These are phyloP conservation scores for Chromoteleia sp. DNA, from an alignment of 2,888 invertebrate genomes.

Conservation along the genomic window DNA sequence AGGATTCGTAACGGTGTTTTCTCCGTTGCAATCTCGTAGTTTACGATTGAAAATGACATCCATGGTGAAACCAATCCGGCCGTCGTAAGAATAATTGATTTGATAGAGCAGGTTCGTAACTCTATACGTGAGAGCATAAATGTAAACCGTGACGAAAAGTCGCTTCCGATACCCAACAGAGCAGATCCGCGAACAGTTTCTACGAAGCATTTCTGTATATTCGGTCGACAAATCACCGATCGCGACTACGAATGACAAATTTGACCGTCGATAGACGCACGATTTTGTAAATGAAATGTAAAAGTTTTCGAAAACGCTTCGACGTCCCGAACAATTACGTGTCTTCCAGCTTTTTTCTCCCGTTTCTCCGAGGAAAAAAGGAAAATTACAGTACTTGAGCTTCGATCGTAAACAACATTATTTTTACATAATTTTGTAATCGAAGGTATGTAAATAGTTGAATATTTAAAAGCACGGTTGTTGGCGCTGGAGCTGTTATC, in stretches of 20 bases:
- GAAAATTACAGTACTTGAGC: slow-evolving; percentile 1
- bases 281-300: too few species aligned
- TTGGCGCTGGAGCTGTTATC: slow-evolving; percentile 30
- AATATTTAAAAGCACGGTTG: slow-evolving; percentile 23
- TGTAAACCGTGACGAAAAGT: slow-evolving; percentile 46
- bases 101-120: slow-evolving; percentile 29
- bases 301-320: too few species aligned
- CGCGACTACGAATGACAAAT: neutral
- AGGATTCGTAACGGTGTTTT: slow-evolving; percentile 56
- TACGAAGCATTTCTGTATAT: slow-evolving; percentile 6
- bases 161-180: slow-evolving; percentile 17
- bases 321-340: too few species aligned
- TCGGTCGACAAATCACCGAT: neutral
- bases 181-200: neutral
- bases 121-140: slow-evolving; percentile 23
- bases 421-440: slow-evolving; percentile 34
- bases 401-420: slow-evolving; percentile 23
- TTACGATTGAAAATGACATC: slow-evolving; percentile 71
- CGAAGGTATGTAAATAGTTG: slow-evolving; percentile 32
- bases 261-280: too few species aligned
- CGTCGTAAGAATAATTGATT: slow-evolving; percentile 72
- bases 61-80: slow-evolving; percentile 67
- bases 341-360: too few species aligned
- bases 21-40: slow-evolving; percentile 42
- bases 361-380: too few species aligned